Conservation (phyloP, 2,888 invertebrate genomes). For the Euphydryas editha region DNA sequence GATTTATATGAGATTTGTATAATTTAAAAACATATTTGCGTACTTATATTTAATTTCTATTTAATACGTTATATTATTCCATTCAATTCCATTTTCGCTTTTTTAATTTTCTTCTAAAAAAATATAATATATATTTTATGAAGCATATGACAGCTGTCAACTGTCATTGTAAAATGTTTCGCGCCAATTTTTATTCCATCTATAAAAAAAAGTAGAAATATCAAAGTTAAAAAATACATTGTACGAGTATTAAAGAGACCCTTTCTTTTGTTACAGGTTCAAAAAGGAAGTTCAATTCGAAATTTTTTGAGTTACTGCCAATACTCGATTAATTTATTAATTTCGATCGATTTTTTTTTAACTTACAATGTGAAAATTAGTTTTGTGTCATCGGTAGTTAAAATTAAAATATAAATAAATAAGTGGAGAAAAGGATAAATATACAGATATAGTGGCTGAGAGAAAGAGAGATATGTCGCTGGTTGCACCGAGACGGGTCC, state of each 20-base stretch:
- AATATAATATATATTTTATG: background rate
- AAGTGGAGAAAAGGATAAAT: constrained; percentile 13
- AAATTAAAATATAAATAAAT: background rate
- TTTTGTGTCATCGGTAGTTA: constrained; percentile 5
- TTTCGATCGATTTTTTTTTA: background rate
- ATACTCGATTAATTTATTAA: background rate
- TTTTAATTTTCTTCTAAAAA: too few relatives aligned
- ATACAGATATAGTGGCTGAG: constrained; percentile 50
- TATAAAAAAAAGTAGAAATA: background rate
- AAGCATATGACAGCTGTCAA: background rate
- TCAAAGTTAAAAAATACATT: background rate
- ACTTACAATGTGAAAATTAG: background rate
- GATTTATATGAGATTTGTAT: too few relatives aligned
- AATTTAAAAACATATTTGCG: too few relatives aligned
- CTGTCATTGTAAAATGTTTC: background rate
- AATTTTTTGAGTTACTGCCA: background rate
- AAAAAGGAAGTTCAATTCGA: constrained; percentile 2
- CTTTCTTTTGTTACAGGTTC: constrained; percentile 34
- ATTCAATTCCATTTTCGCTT: too few relatives aligned
- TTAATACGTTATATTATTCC: too few relatives aligned
- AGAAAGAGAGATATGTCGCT: constrained; percentile 64
- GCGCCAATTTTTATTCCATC: background rate
- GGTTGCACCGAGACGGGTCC: constrained; percentile 73
- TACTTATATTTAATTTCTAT: too few relatives aligned
- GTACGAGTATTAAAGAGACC: background rate